Base-by-base conservation (phyloP, 1,140 invertebrate genomes). In the Globodera ellingtonae region DNA sequence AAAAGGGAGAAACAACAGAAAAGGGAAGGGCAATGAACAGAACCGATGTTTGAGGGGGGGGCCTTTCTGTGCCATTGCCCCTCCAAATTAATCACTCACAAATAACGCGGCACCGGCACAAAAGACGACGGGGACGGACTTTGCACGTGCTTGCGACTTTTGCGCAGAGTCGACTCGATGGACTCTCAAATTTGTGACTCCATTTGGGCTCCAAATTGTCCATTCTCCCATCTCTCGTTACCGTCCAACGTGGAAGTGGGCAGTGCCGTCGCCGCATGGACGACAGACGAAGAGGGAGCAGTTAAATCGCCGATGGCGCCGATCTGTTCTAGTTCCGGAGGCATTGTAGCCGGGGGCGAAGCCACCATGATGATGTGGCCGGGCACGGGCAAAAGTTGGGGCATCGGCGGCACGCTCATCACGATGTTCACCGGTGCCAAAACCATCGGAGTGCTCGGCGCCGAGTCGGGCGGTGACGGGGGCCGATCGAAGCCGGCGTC, bases 121-220 rank as follows among this genome's bases (percentile, higher is more conserved):
- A 62, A 62, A 6, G 50, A 52, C 50, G 50, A 7, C 50, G 56
- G 13, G 10, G 56, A 62, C 56, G 56, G 52, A 66, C 75, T 69
- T 52, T 77, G 75, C 69, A 46, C 9, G 24, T 69, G 75, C 47
- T 77, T 77, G 46, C 75, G 75, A 69, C 75, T 77, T 47, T 77
- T 77, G n/a, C 75, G 65, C n/a, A 77, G 62, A 1, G 75, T 77
- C 24, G 75, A 77, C 21, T 77, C 75, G 59, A 77, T 77, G 48
- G 75, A 48, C 47, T 77, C 75, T 77, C 35, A 77, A 77, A 77
- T 65, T 18, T 35, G n/a, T 67, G 24, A 5, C n/a, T 21, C 56
- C 56, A 62, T 62, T 62, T 62, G 56, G 56, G 56, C 56, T 62
- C 56, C 56, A 18, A 35, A 62, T 62, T 62, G 56, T 62, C 15